A percentile compares a stretch with the other conserved stretches of the same genome.
phyloP scores from a whole-genome alignment of 1,140 invertebrate species.

The Oncopeltus fasciatus region DNA sequence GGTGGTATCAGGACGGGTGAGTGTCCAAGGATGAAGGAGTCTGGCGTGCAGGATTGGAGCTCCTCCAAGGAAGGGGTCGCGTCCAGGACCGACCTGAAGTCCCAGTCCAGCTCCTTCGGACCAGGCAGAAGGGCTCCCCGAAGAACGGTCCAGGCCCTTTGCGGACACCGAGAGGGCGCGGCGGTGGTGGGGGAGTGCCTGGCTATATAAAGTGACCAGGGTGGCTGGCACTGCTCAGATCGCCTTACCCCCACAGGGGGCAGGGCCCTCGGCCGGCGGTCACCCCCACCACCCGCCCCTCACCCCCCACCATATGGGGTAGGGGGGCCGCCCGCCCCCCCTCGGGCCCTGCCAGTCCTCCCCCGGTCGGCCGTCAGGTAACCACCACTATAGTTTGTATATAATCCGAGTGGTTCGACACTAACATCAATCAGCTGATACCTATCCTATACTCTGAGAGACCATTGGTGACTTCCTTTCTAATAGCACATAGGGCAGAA shows the following conservation, averaged over 20 bases:
- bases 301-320: not conserved
- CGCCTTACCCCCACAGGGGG: not conserved
- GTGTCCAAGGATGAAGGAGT: no score
- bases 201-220: constrained; percentile 1
- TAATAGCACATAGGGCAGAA: no score
- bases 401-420: not conserved
- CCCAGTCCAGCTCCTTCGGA: no score
- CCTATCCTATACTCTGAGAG: no score
- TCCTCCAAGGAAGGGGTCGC: no score
- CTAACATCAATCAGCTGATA: no score
- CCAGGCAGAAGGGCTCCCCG: no score
- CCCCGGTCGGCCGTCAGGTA: not conserved
- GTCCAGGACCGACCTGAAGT: no score
- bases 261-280: not conserved
- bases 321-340: constrained; percentile 2
- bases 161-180: not conserved
- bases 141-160: not conserved
- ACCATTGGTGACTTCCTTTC: no score
- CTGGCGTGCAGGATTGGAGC: no score
- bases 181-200: not conserved
- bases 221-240: not conserved
- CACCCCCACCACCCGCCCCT: no score
- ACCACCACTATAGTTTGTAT: not conserved
- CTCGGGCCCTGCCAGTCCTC: not conserved
- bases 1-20: no score